These are phyloP conservation scores for Rallus limicola DNA, from an alignment of 2,113 vertebrate genomes.

Conservation along the genomic window DNA sequence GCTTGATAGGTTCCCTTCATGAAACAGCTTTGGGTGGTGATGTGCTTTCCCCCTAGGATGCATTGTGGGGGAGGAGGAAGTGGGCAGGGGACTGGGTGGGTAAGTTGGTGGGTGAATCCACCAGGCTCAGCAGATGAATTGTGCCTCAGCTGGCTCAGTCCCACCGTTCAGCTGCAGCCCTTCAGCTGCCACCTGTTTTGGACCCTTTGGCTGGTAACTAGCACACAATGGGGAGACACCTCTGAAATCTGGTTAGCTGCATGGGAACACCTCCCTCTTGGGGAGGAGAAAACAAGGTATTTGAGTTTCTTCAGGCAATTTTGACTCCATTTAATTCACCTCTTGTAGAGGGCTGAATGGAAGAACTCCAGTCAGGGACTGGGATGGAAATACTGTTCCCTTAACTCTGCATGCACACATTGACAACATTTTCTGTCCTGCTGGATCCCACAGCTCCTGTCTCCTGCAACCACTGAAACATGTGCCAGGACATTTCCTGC, in stretches of 20 bases:
- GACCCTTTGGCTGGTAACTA: neutral
- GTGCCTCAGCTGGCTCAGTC: neutral
- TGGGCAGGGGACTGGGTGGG: neutral
- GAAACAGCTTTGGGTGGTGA: neutral
- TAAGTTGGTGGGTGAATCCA: neutral
- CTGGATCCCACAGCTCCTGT: neutral
- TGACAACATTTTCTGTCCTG: neutral
- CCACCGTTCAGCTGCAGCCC: neutral
- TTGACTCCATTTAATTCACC: neutral
- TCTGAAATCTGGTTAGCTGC: neutral
- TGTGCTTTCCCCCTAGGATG: accelerated
- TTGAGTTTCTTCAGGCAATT: neutral
- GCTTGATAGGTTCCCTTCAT: neutral
- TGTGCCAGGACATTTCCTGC: neutral
- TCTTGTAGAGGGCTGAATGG: neutral
- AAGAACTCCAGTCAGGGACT: neutral
- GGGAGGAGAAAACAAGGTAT: neutral
- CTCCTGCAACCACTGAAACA: neutral
- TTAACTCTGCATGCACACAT: neutral
- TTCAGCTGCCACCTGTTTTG: neutral
- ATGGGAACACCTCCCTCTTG: neutral
- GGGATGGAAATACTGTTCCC: neutral
- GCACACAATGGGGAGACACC: neutral
- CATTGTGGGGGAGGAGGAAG: neutral
- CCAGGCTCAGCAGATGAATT: neutral